phyloP scores from a whole-genome alignment of 2,888 invertebrate species.

The Electrophaes corylata region DNA sequence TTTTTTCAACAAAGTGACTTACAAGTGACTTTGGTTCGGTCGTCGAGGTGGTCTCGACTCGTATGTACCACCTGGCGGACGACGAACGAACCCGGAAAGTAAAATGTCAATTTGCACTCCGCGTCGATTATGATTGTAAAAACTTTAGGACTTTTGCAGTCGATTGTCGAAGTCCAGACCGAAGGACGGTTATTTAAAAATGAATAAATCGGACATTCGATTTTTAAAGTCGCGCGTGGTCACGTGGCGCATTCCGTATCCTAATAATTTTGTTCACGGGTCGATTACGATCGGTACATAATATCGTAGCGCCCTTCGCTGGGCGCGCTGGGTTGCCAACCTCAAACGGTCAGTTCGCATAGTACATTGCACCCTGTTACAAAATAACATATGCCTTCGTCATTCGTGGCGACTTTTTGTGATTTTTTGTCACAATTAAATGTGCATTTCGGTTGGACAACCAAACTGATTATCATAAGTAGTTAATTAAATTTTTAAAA shows the following conservation, averaged over 20 bases:
- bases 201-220: constrained; percentile 52
- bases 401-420: constrained; percentile 66
- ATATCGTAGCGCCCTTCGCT: constrained; percentile 50
- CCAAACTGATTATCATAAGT: constrained; percentile 72
- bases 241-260: constrained; percentile 65
- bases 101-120: constrained; percentile 68
- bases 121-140: constrained; percentile 38
- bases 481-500: constrained; percentile 75
- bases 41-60: constrained; percentile 68
- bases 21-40: constrained; percentile 77
- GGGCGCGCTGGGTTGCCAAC: constrained; percentile 61
- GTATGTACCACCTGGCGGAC: constrained; percentile 46
- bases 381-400: constrained; percentile 73
- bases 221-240: constrained; percentile 57
- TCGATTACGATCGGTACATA: constrained; percentile 52
- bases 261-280: constrained; percentile 70
- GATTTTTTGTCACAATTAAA: constrained; percentile 70
- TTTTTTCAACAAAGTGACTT: constrained; percentile 71
- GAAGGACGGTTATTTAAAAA: constrained; percentile 48
- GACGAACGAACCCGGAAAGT: constrained; percentile 69
- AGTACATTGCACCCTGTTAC: constrained; percentile 76
- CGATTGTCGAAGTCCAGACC: constrained; percentile 35
- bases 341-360: constrained; percentile 66
- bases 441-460: constrained; percentile 60
- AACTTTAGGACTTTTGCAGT: constrained; percentile 28